Percentiles rank a stretch among this genome's conserved stretches.
phyloP scores from a whole-genome alignment of 2,797 vertebrate species.

The Sternotherus odoratus region DNA sequence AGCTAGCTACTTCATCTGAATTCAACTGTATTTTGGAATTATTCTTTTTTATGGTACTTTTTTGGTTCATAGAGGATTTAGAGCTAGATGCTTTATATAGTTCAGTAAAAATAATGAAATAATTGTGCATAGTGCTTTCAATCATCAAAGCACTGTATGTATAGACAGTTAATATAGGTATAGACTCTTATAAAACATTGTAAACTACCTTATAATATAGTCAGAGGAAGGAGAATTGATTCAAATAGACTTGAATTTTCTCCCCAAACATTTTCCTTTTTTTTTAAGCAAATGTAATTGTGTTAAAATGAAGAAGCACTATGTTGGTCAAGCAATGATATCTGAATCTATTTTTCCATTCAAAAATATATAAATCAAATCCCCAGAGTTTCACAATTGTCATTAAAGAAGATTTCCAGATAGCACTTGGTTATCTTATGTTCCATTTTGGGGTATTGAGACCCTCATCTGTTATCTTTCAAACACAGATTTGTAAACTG shows the following conservation, averaged over 20 bases:
- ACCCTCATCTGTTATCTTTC: not conserved
- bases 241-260: not conserved
- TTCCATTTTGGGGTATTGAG: constrained; percentile 30
- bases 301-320: not conserved
- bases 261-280: not conserved
- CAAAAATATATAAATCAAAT: not conserved
- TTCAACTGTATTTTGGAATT: accelerated
- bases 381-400: not conserved
- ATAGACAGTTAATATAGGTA: not conserved
- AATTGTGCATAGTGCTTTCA: not conserved
- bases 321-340: not conserved
- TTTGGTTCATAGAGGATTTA: not conserved
- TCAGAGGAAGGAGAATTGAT: not conserved
- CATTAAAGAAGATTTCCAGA: constrained; percentile 9
- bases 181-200: not conserved
- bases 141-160: accelerated
- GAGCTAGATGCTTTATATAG: not conserved
- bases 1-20: not conserved
- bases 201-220: not conserved
- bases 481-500: constrained; percentile 38
- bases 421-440: not conserved
- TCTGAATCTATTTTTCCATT: not conserved
- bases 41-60: not conserved
- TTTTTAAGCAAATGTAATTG: not conserved
- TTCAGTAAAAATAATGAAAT: not conserved